These are phyloP conservation scores for Ivindomyrus marchei DNA, from an alignment of 2,113 vertebrate genomes.

Conservation along the genomic window DNA sequence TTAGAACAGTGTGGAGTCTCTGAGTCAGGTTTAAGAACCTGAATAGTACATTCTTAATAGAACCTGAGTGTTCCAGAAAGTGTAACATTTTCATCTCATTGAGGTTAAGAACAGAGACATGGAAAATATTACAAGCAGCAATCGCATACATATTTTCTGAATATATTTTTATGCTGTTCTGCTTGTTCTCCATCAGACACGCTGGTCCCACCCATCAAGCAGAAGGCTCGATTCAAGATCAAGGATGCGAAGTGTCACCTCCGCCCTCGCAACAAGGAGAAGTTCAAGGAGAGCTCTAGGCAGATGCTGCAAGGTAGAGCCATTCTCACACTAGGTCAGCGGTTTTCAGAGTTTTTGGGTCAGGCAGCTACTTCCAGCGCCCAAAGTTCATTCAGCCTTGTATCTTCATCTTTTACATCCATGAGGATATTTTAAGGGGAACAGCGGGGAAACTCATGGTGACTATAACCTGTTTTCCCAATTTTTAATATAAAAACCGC, in stretches of 20 bases:
- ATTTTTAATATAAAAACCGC: not conserved
- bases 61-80: not conserved
- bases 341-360: not conserved
- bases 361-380: not conserved
- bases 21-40: not conserved
- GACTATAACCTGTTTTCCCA: not conserved
- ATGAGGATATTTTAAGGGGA: not conserved
- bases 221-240: conserved; percentile 91
- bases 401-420: not conserved
- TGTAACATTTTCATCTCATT: not conserved
- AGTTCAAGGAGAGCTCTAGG: conserved; percentile 61
- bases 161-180: not conserved
- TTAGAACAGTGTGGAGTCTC: not conserved
- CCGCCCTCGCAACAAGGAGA: conserved; percentile 76
- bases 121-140: not conserved
- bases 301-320: conserved; percentile 68
- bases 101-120: not conserved
- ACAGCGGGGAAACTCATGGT: not conserved
- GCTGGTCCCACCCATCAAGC: conserved; percentile 70
- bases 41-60: not conserved
- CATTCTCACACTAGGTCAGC: not conserved
- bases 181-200: conserved; percentile 58
- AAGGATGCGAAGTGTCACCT: conserved; percentile 91
- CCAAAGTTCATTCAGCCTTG: not conserved
- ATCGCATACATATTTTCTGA: not conserved